Evolutionary conservation across 2,888 invertebrate species (phyloP).

Genomic region (Megastigmus dorsalis): DNA sequence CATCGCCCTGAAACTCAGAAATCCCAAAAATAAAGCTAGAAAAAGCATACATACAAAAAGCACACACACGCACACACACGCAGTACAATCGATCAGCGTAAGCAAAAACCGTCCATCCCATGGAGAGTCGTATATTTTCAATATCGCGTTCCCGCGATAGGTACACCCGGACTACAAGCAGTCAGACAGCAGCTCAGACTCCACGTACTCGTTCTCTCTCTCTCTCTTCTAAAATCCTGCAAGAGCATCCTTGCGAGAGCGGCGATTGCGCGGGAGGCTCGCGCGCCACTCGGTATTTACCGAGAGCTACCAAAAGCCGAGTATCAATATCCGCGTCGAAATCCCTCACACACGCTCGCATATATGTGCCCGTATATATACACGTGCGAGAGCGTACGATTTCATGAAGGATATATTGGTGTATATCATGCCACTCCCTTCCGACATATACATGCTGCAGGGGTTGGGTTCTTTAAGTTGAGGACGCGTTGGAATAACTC

Average conservation of each 20-base stretch:
- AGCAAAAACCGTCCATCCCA: background rate
- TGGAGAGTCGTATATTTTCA: too few species aligned
- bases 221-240: conserved; percentile 2
- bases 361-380: background rate
- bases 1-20: too few species aligned
- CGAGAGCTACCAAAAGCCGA: conserved; percentile 4
- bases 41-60: too few species aligned
- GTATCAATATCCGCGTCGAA: conserved; percentile 42
- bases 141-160: too few species aligned
- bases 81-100: background rate
- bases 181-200: too few species aligned
- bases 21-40: too few species aligned
- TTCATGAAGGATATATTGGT: too few species aligned
- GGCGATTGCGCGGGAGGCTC: conserved; percentile 38
- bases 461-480: background rate
- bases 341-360: background rate
- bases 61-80: background rate
- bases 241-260: conserved; percentile 26
- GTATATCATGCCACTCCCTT: background rate
- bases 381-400: too few species aligned
- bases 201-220: background rate
- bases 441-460: background rate
- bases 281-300: conserved; percentile 31
- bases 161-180: too few species aligned
- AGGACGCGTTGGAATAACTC: conserved; percentile 1